phyloP scores from a whole-genome alignment of 2,888 invertebrate species.

The Laspeyria flexula region DNA sequence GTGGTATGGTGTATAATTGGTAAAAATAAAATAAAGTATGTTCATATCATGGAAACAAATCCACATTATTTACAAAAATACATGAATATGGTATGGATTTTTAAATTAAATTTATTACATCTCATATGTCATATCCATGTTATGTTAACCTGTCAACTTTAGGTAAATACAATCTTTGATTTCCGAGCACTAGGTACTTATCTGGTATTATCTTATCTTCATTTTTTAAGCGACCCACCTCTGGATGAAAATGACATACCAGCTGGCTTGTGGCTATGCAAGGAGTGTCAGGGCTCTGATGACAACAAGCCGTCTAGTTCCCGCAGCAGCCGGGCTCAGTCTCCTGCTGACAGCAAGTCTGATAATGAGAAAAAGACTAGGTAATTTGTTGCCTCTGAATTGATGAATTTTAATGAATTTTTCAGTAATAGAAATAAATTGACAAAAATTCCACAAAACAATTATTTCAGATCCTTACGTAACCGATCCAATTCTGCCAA shows the following conservation, averaged over 20 bases:
- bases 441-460: too few species aligned
- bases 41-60: too few species aligned
- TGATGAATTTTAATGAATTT: too few species aligned
- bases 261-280: conserved; percentile 96
- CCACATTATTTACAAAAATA: too few species aligned
- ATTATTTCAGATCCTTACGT: conserved; percentile 52
- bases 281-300: conserved; percentile 89
- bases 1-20: too few species aligned
- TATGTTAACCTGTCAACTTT: too few species aligned
- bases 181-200: neutral
- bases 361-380: conserved; percentile 75
- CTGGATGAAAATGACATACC: conserved; percentile 96
- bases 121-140: too few species aligned
- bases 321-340: conserved; percentile 70
- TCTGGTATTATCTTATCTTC: conserved; percentile 30
- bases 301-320: conserved; percentile 74
- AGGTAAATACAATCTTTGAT: too few species aligned
- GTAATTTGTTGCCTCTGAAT: conserved; percentile 36
- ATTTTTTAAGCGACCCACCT: conserved; percentile 97
- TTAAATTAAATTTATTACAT: too few species aligned
- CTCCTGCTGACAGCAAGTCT: conserved; percentile 67
- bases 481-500: conserved; percentile 64
- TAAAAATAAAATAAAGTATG: too few species aligned
- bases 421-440: too few species aligned
- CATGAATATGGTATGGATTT: too few species aligned